Conservation (phyloP, 2,888 invertebrate species). For the Pimpla rufipes region DNA sequence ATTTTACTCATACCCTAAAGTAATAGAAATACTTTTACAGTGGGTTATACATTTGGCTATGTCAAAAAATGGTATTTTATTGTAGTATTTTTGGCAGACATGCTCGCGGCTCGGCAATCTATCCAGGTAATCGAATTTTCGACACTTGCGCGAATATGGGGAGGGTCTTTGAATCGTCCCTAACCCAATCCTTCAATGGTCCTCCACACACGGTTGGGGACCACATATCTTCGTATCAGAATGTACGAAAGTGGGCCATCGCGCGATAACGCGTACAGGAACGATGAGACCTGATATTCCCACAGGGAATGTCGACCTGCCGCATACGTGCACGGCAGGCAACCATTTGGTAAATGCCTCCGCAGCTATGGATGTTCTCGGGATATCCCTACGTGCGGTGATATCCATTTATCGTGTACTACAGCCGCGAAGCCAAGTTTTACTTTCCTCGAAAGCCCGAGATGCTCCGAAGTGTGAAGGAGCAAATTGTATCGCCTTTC, state of each 20-base stretch:
- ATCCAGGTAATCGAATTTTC: conserved; percentile 2
- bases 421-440: background rate
- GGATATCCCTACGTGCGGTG: background rate
- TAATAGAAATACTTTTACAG: too few species aligned
- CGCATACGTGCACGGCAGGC: background rate
- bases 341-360: background rate
- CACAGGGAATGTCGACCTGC: conserved; percentile 8
- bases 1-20: too few species aligned
- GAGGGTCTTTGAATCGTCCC: background rate
- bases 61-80: background rate
- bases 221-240: too few species aligned
- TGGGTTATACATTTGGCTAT: background rate
- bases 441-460: background rate
- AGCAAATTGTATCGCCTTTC: conserved; percentile 4
- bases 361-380: background rate
- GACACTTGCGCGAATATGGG: background rate
- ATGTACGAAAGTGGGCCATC: too few species aligned
- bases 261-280: too few species aligned
- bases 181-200: too few species aligned
- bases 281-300: conserved; percentile 9
- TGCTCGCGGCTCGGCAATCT: background rate
- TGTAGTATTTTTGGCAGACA: background rate
- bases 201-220: too few species aligned
- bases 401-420: background rate
- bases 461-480: background rate